Evolutionary conservation across 2,113 vertebrate species (phyloP).

Genomic region (Pteruthius melanotis): DNA sequence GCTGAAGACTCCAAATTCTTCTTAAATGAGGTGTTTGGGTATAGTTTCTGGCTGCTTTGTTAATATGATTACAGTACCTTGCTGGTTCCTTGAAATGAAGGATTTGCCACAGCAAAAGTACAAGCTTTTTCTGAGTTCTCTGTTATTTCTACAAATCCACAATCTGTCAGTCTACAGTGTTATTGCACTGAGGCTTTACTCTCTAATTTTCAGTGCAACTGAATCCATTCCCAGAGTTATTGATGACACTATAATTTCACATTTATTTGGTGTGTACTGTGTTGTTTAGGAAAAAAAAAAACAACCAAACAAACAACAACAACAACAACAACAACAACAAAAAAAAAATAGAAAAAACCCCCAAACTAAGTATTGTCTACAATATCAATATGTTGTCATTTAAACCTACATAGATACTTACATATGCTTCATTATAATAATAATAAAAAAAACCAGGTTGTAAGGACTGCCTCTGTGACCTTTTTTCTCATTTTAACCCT

Average conservation of each 20-base stretch:
- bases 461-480: constrained; percentile 82
- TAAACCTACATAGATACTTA: constrained; percentile 70
- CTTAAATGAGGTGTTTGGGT: constrained; percentile 65
- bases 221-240: constrained; percentile 70
- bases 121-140: constrained; percentile 59
- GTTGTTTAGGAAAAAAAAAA: background rate
- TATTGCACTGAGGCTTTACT: constrained; percentile 65
- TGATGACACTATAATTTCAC: constrained; percentile 73
- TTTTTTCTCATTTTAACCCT: constrained; percentile 85
- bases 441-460: constrained; percentile 77
- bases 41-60: constrained; percentile 69
- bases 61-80: constrained; percentile 71
- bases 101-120: constrained; percentile 61
- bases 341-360: background rate
- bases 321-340: background rate
- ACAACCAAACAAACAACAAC: no score
- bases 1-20: constrained; percentile 58
- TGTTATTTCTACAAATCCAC: constrained; percentile 77
- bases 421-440: constrained; percentile 79
- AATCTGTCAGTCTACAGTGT: constrained; percentile 72
- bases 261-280: constrained; percentile 65
- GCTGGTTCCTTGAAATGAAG: constrained; percentile 63
- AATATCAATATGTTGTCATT: constrained; percentile 76
- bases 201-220: constrained; percentile 73
- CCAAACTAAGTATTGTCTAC: constrained; percentile 68